Evolutionary conservation across 2,888 invertebrate species (phyloP), one percentile per base, ranked within the genome.

Genomic region (Tigriopus californicus): DNA sequence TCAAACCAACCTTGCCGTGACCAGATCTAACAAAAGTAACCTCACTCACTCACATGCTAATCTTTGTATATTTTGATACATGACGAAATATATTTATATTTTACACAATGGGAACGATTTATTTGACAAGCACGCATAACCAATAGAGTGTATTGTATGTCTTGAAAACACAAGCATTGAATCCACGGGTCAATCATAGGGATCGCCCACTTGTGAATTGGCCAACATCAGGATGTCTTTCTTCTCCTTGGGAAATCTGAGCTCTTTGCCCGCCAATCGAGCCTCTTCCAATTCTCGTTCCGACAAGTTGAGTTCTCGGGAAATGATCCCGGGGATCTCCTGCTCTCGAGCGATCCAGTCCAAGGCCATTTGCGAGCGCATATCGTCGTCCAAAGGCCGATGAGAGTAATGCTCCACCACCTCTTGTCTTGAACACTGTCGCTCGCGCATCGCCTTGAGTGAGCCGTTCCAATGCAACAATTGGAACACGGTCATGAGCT

Each of bases 381-480:
- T 92, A 69, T 89, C 89, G 68, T 92, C 92, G 69, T 92, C 92
- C 33, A 92, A 76, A 47, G 88, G 85, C 24, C 91, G 79, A 71
- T 90, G 85, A 22, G 89, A 89, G 72, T 92, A 92, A 72, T 92
- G 91, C 52, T 89, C 87, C 20, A 91, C 86, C 46, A 85, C 69
- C 71, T 91, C 91, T 70, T 91, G 90, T 65, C 91, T 77, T 62
- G 90, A 90, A 73, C 92, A 92, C 71, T 91, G 90, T 49, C 91
- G 78, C 72, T 92, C 91, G 53, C 91, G 13, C 91, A 92, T 91
- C 47, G 90, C 91, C 66, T 90, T 86, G 66, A 92, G 73, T 65
- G 88, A 89, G n/a, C 92, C 92, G 71, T 92, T 92, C 92, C 92
- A 92, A 73, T 92, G 92, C 58, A 92, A 76, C 65, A 92, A 76